Evolutionary conservation across 2,113 vertebrate species (phyloP).

Genomic region (Spermophilus dauricus): DNA sequence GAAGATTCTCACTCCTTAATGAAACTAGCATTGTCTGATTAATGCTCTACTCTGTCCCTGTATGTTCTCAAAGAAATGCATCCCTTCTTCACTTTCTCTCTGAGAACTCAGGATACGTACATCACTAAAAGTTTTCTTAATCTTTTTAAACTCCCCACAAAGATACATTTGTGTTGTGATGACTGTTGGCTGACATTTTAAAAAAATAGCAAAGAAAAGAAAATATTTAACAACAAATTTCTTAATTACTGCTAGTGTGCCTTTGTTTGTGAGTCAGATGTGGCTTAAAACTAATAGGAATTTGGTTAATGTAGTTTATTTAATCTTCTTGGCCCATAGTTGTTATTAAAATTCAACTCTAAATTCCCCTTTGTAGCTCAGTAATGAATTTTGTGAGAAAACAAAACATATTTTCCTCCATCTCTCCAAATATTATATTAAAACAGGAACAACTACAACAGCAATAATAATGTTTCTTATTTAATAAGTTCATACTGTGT

Average conservation of each 20-base stretch:
- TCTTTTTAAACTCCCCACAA: neutral
- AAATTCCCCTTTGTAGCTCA: neutral
- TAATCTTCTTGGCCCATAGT: neutral
- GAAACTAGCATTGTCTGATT: neutral
- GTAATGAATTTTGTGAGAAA: neutral
- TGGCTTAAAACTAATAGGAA: neutral
- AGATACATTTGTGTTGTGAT: neutral
- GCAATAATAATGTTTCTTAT: neutral
- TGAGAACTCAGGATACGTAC: accelerated
- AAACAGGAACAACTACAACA: neutral
- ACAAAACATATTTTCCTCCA: neutral
- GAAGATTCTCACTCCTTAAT: neutral
- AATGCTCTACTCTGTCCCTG: neutral
- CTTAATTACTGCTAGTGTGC: neutral
- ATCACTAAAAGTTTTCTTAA: neutral
- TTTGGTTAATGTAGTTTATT: neutral
- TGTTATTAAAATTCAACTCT: slow-evolving; percentile 18
- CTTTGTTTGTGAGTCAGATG: neutral
- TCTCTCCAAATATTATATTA: neutral
- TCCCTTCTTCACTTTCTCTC: neutral
- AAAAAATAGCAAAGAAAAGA: neutral
- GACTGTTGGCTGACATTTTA: neutral
- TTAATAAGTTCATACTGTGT: neutral
- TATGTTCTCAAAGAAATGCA: neutral
- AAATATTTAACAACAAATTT: neutral